Evolutionary conservation across 2,888 invertebrate genomes (phyloP).

Genomic region (Melitaea athalia): DNA sequence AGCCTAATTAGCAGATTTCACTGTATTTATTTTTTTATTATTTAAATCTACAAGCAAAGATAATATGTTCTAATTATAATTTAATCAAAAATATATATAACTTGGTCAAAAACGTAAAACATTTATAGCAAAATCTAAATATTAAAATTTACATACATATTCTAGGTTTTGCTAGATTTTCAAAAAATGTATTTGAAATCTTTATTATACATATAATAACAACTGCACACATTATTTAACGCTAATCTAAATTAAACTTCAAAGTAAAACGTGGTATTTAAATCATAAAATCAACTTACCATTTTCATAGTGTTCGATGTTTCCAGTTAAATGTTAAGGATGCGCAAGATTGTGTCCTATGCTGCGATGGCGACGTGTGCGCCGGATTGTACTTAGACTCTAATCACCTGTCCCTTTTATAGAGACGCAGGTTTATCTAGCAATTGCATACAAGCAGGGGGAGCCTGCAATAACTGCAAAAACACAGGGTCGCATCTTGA

Average conservation of each 20-base stretch:
- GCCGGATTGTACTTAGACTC: conserved; percentile 74
- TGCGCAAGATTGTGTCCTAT: conserved; percentile 60
- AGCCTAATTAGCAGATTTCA: conserved; percentile 1
- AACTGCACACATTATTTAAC: neutral
- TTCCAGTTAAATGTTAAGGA: conserved; percentile 44
- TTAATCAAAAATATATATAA: too few relatives aligned
- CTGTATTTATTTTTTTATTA: too few relatives aligned
- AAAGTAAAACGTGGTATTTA: conserved; percentile 4
- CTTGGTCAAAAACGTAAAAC: too few relatives aligned
- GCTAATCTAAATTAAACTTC: neutral
- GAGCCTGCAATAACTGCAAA: conserved; percentile 67
- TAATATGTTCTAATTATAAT: too few relatives aligned
- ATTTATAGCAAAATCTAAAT: too few relatives aligned
- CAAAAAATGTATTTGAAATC: too few relatives aligned
- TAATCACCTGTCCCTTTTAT: conserved; percentile 81
- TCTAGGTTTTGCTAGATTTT: too few relatives aligned
- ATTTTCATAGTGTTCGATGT: conserved; percentile 52
- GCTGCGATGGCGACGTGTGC: conserved; percentile 65
- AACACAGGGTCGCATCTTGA: conserved; percentile 62
- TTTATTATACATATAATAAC: neutral
- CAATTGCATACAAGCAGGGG: conserved; percentile 72
- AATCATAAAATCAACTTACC: conserved; percentile 56
- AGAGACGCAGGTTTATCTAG: conserved; percentile 79
- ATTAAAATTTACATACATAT: too few relatives aligned
- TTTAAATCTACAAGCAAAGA: neutral